Percentiles rank a stretch among this genome's conserved stretches.
Evolutionary conservation across 2,113 vertebrate species (phyloP).

Genomic region (Talpa occidentalis): DNA sequence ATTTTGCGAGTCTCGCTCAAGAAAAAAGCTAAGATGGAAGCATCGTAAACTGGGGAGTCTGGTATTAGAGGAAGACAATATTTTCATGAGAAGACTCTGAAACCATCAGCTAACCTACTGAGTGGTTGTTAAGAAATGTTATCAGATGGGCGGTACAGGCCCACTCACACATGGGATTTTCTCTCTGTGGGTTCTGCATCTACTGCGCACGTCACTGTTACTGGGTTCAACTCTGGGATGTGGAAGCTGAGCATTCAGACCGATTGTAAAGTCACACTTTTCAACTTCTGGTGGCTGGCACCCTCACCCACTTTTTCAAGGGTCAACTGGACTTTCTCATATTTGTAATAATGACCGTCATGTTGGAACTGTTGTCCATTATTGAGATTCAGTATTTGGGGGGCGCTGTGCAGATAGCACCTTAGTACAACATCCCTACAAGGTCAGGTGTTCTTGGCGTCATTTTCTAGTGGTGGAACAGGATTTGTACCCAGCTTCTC

Average conservation of each 20-base stretch:
- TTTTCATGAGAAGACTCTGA: neutral
- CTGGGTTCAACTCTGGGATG: no score
- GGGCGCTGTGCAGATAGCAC: fast-evolving
- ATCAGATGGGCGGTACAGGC: no score
- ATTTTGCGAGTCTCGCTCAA: neutral
- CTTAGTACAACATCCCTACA: fast-evolving
- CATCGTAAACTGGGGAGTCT: neutral
- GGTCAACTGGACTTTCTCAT: neutral
- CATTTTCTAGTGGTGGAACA: fast-evolving
- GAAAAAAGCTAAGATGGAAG: neutral
- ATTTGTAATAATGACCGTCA: neutral
- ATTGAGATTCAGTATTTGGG: neutral
- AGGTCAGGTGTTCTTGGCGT: neutral
- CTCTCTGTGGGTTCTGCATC: no score
- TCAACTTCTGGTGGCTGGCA: no score
- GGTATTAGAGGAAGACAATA: neutral
- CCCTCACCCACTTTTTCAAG: no score
- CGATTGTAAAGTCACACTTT: no score
- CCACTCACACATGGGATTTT: no score
- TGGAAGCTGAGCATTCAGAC: no score
- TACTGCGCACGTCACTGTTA: no score
- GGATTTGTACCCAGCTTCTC: neutral
- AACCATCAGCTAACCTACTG: neutral
- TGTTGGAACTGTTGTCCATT: neutral
- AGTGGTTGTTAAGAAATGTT: neutral